Evolutionary conservation across 2,797 vertebrate genomes (phyloP).

Genomic region (Peromyscus melanophrys): DNA sequence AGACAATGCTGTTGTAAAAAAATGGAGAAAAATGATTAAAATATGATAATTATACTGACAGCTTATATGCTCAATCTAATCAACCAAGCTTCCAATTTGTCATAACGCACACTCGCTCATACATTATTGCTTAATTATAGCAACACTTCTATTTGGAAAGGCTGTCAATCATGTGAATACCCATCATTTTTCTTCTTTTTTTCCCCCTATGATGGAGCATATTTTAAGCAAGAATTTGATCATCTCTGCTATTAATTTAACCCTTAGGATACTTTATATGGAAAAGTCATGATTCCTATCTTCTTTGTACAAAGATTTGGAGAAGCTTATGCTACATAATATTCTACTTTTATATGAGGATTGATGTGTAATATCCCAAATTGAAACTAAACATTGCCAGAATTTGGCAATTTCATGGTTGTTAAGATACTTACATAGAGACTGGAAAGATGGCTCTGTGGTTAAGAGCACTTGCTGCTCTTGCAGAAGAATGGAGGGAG

Average conservation of each 20-base stretch:
- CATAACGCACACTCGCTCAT: constrained; percentile 92
- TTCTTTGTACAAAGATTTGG: constrained; percentile 1
- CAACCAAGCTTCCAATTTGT: constrained; percentile 92
- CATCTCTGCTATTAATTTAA: constrained; percentile 85
- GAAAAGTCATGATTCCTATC: constrained; percentile 51
- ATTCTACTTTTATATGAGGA: constrained; percentile 70
- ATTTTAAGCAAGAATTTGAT: constrained; percentile 87
- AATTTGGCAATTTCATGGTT: not conserved
- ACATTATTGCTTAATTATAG: constrained; percentile 93
- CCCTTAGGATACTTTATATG: constrained; percentile 72
- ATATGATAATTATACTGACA: constrained; percentile 93
- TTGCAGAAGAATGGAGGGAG: not conserved
- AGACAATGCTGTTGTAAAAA: constrained; percentile 92
- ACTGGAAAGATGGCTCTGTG: not conserved
- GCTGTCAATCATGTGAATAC: constrained; percentile 91
- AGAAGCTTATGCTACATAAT: constrained; percentile 25
- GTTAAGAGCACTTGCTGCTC: not conserved
- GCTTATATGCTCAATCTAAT: constrained; percentile 93
- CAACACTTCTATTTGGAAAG: constrained; percentile 90
- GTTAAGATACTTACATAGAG: not conserved
- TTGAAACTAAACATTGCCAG: constrained; percentile 40
- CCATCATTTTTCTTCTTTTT: constrained; percentile 88
- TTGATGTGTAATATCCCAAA: not conserved
- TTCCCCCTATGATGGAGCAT: constrained; percentile 85
- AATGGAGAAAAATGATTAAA: constrained; percentile 93